phyloP scores from a whole-genome alignment of 2,797 vertebrate species.

The Enteromius trimaculatus region DNA sequence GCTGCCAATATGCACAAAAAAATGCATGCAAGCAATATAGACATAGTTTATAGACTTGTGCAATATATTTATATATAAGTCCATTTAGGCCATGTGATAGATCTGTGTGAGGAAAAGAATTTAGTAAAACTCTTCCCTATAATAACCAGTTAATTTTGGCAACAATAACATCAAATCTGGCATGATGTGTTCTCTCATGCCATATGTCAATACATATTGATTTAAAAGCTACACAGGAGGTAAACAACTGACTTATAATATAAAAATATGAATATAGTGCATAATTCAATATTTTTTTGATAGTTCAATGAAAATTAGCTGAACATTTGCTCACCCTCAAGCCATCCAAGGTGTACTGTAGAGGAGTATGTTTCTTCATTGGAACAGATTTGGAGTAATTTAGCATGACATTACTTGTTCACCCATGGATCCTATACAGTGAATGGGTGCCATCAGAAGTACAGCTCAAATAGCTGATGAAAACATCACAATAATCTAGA shows the following conservation, averaged over 20 bases:
- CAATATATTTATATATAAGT: background rate
- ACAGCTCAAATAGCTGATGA: background rate
- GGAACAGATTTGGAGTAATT: background rate
- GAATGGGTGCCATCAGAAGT: background rate
- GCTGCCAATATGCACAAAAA: background rate
- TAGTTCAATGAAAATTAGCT: background rate
- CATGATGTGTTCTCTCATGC: background rate
- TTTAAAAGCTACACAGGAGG: background rate
- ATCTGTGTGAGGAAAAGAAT: background rate
- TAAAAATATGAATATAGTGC: too few species aligned
- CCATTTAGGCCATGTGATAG: background rate
- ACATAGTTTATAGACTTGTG: background rate
- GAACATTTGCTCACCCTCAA: background rate
- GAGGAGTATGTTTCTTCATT: background rate
- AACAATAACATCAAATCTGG: background rate
- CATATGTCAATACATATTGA: background rate
- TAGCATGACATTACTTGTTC: background rate
- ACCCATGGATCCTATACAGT: background rate
- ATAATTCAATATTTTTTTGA: background rate
- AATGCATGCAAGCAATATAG: background rate
- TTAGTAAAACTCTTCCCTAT: background rate
- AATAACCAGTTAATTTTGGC: background rate
- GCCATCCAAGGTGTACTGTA: background rate
- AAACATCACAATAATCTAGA: background rate
- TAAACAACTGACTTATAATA: background rate